Evolutionary conservation across 2,797 vertebrate species (phyloP).

Genomic region (Chelmon rostratus): DNA sequence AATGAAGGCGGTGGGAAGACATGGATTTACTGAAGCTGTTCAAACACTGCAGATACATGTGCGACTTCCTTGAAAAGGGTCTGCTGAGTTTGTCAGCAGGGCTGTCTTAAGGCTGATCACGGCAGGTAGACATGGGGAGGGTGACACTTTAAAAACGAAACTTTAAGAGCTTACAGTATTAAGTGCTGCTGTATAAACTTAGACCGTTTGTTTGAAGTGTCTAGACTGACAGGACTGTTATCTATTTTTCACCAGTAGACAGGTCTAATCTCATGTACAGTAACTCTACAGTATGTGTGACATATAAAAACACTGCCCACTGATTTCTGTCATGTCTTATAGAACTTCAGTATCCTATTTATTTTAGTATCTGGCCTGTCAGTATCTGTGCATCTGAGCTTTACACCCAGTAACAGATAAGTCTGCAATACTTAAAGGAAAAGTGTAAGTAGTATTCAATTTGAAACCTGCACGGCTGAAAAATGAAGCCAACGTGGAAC

Average conservation of each 20-base stretch:
- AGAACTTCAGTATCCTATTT: not conserved
- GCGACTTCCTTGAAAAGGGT: slow-evolving; percentile 52
- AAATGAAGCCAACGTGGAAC: too few relatives aligned
- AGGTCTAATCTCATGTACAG: slow-evolving; percentile 1
- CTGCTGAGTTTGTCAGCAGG: slow-evolving; percentile 64
- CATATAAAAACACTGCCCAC: not conserved
- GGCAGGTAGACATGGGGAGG: slow-evolving; percentile 31
- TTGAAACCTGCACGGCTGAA: too few relatives aligned
- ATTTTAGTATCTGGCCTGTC: not conserved
- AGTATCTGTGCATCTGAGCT: not conserved
- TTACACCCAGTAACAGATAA: not conserved
- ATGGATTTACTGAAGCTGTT: slow-evolving; percentile 71
- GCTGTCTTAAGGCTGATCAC: slow-evolving; percentile 61
- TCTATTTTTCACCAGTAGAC: not conserved
- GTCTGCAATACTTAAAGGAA: not conserved
- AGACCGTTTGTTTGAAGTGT: slow-evolving; percentile 33
- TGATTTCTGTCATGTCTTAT: not conserved
- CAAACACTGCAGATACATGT: slow-evolving; percentile 59
- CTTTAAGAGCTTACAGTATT: slow-evolving; percentile 36
- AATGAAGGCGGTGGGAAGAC: slow-evolving; percentile 71
- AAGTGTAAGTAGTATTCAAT: too few relatives aligned
- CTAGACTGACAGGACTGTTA: slow-evolving; percentile 19
- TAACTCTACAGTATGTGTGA: not conserved
- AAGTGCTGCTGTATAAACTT: slow-evolving; percentile 31
- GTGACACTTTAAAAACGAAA: slow-evolving; percentile 44